These are phyloP conservation scores for Hippolais icterina DNA, from an alignment of 2,113 vertebrate genomes.

Conservation along the genomic window DNA sequence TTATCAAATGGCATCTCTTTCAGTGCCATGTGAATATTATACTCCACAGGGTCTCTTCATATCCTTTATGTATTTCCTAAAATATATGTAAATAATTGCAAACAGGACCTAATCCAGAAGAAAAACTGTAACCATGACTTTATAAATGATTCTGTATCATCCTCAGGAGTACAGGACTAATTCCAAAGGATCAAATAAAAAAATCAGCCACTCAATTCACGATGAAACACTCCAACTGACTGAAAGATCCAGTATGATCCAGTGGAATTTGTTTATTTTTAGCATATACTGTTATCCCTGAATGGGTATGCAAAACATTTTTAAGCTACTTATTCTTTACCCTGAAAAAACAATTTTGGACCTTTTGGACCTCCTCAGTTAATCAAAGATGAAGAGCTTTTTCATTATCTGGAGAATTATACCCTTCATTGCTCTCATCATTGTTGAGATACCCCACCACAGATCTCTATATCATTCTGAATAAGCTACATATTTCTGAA, in stretches of 20 bases:
- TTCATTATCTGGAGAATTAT: neutral
- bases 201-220: neutral
- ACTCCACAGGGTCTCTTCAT: neutral
- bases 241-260: neutral
- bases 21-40: neutral
- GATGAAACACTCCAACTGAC: neutral
- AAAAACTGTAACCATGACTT: neutral
- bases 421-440: neutral
- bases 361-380: neutral
- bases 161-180: neutral
- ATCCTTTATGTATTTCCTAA: neutral
- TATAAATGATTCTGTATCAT: neutral
- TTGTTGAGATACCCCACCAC: neutral
- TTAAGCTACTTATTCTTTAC: neutral
- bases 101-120: neutral
- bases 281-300: neutral
- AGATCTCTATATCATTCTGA: neutral
- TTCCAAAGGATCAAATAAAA: neutral
- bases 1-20: neutral
- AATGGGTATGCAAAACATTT: neutral
- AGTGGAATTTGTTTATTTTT: neutral
- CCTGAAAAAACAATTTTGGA: neutral
- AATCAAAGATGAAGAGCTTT: slow-evolving; percentile 19
- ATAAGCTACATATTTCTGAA: neutral
- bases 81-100: neutral